These are phyloP conservation scores for Propsilocerus akamusi DNA, from an alignment of 1,140 invertebrate species.

Conservation along the genomic window DNA sequence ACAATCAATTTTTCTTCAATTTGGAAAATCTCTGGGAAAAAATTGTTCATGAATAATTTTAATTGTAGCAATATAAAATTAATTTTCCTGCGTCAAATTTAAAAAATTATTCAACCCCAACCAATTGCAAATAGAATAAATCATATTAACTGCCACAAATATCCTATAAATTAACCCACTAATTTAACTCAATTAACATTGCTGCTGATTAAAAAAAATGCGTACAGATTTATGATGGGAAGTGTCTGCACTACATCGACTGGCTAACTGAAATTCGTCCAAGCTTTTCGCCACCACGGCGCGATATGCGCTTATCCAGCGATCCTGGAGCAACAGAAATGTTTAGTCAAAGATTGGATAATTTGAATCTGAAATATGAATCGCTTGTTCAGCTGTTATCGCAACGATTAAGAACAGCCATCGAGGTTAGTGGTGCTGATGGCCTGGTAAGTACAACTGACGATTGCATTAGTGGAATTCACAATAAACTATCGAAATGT, in stretches of 20 bases:
- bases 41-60: too few species aligned
- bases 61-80: too few species aligned
- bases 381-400: slow-evolving; percentile 52
- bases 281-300: slow-evolving; percentile 22
- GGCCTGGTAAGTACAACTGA: slow-evolving; percentile 37
- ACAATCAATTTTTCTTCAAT: too few species aligned
- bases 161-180: too few species aligned
- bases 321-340: slow-evolving; percentile 50
- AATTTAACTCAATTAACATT: too few species aligned
- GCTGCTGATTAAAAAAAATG: too few species aligned
- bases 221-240: slow-evolving; percentile 58
- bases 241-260: slow-evolving; percentile 72
- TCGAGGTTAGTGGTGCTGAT: slow-evolving; percentile 24
- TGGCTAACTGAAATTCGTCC: slow-evolving; percentile 49
- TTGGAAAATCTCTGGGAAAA: too few species aligned
- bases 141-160: background rate
- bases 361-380: slow-evolving; percentile 64
- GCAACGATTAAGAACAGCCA: slow-evolving; percentile 32
- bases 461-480: background rate
- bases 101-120: too few species aligned
- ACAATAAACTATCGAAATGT: slow-evolving; percentile 6
- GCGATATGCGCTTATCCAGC: slow-evolving; percentile 19
- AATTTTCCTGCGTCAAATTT: too few species aligned
- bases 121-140: too few species aligned
- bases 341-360: slow-evolving; percentile 60